Conservation (phyloP, 2,113 vertebrate genomes). For the Ailurus styani region DNA sequence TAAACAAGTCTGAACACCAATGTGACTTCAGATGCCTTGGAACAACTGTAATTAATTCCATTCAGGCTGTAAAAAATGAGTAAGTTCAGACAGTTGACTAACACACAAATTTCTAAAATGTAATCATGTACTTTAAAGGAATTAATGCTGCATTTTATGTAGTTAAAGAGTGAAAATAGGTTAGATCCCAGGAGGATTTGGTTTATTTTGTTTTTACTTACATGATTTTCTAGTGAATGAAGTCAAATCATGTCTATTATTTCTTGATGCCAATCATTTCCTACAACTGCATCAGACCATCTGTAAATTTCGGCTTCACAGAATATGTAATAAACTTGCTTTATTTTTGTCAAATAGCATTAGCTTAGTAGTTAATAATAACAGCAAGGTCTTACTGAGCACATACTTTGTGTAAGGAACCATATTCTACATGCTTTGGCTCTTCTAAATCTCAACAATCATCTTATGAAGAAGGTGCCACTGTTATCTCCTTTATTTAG, state of each 20-base stretch:
- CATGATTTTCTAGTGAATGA: slow-evolving; percentile 22
- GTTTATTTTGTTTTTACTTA: slow-evolving; percentile 23
- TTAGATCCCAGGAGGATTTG: background rate
- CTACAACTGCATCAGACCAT: background rate
- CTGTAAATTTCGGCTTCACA: background rate
- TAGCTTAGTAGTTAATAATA: slow-evolving; percentile 22
- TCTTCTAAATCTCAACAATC: background rate
- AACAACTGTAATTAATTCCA: slow-evolving; percentile 17
- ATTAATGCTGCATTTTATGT: background rate
- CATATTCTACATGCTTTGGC: background rate
- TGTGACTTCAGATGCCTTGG: background rate
- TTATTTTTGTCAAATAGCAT: slow-evolving; percentile 9
- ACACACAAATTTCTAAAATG: slow-evolving; percentile 34
- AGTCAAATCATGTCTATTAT: background rate
- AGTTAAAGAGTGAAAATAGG: background rate
- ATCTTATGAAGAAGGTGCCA: background rate
- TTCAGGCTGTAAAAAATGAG: background rate
- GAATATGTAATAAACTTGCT: background rate
- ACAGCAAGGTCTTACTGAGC: background rate
- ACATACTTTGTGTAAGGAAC: background rate
- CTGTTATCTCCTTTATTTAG: background rate
- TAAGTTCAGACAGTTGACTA: background rate
- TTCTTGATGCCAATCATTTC: background rate
- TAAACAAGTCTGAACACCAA: slow-evolving; percentile 1
- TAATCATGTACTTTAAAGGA: slow-evolving; percentile 15